Base-by-base conservation (phyloP, 2,113 vertebrate species). In the Maylandia zebra region DNA sequence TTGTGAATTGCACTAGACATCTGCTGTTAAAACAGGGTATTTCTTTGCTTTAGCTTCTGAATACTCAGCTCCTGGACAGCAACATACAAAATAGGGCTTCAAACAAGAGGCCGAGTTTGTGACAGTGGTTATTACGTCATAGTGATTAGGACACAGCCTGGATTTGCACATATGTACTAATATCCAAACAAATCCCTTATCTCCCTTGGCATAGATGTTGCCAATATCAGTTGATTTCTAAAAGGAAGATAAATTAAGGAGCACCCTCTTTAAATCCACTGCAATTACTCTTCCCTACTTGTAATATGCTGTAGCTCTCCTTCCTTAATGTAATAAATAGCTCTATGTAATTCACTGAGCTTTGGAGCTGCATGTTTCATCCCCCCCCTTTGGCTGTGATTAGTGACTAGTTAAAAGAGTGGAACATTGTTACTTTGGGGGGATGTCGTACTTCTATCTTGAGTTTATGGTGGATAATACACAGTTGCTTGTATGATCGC, bases 331-430 rank as follows among this genome's bases (percentile, higher is more conserved):
- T 87, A 94, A 91, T 95, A 94, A 95, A 93, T 94, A 91, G 90
- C 87, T 79, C 79, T 82, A 53, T 88, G 91, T 94, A 91, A 92
- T 94, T 92, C 57, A 90, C 84, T 66, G 41, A 24, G 85, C 81
- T 86, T 79, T 85, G 83, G 85, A 84, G 41, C 53, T 64, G 59
- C 84, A 81, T 84, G 89, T 84, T 87, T 87, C 79, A 69, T 83
- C 82, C 61, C 80, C 24, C 69, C 92, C 92, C 93, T 80, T 88
- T 85, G 89, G 95, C 92, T 90, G 69, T 92, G 95, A 95, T 95
- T 93, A 94, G 93, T 43, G 90, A 90, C 55, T 80, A 55, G 74
- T 88, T 92, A 66, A 93, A 66, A 74, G 55, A 89, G 48, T 66
- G 88, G 78, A 83, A 85, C 91, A 52, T 24, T 24, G 80, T 88